phyloP scores from a whole-genome alignment of 2,888 invertebrate species.

The Mythimna impura region DNA sequence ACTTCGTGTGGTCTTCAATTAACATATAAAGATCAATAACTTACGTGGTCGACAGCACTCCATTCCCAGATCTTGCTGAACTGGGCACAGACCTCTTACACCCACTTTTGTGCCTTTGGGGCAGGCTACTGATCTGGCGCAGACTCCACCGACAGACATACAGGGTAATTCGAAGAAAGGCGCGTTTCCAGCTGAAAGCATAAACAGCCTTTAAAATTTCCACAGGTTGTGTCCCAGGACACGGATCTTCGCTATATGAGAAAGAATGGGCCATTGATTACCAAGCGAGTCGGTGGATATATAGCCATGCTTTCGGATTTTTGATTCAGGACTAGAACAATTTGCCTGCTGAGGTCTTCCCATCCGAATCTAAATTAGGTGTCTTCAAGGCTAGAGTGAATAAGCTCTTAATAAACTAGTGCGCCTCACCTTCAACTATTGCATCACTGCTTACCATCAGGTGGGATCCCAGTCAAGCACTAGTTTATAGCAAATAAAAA shows the following conservation, averaged over 20 bases:
- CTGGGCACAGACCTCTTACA: constrained; percentile 50
- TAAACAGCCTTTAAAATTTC: neutral
- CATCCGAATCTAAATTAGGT: no score
- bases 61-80: constrained; percentile 55
- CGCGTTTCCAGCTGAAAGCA: constrained; percentile 36
- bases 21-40: constrained; percentile 1
- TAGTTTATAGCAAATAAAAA: no score
- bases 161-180: constrained; percentile 58
- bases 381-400: no score
- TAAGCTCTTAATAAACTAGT: no score
- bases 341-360: no score
- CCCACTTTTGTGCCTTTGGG: constrained; percentile 28
- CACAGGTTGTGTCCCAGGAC: neutral
- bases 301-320: no score
- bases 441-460: no score
- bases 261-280: neutral
- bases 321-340: no score
- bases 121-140: constrained; percentile 40
- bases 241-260: neutral
- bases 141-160: constrained; percentile 49
- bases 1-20: neutral
- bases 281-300: no score
- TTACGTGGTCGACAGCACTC: constrained; percentile 58
- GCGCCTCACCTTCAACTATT: no score
- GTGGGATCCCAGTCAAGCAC: no score